phyloP scores from a whole-genome alignment of 2,888 invertebrate species.

The Epirrita christyi region DNA sequence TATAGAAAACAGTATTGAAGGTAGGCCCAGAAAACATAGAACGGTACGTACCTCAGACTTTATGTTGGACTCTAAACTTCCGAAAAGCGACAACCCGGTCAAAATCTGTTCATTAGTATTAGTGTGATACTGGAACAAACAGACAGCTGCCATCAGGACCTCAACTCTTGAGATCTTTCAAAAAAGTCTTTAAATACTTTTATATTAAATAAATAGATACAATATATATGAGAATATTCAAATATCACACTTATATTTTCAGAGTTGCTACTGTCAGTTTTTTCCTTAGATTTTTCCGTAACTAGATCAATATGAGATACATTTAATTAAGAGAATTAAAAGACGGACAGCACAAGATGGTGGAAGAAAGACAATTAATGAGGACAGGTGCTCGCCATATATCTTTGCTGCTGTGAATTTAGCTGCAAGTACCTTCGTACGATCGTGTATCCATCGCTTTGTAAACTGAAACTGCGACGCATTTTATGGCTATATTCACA shows the following conservation, averaged over 20 bases:
- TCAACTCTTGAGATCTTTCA: not conserved
- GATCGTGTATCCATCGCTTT: no score
- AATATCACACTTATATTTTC: constrained; percentile 27
- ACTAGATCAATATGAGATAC: not conserved
- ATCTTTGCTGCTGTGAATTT: no score
- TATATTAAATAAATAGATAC: constrained; percentile 22
- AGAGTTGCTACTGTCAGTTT: constrained; percentile 29
- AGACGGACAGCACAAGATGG: no score
- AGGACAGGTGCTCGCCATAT: no score
- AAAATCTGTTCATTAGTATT: constrained; percentile 34
- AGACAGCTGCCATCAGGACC: constrained; percentile 15
- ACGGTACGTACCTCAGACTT: constrained; percentile 26
- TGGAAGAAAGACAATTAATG: no score
- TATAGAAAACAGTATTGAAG: not conserved
- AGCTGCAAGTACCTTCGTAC: no score
- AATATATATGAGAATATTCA: constrained; percentile 25
- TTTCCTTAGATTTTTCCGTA: not conserved
- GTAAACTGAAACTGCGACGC: no score
- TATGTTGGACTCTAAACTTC: constrained; percentile 27
- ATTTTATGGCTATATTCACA: no score
- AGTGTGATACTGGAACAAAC: constrained; percentile 35
- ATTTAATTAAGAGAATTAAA: no score
- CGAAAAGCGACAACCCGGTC: constrained; percentile 31
- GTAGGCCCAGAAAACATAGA: not conserved
- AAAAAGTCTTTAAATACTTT: not conserved